A percentile compares a stretch with the other conserved stretches of the same genome.
Evolutionary conservation across 2,888 invertebrate genomes (phyloP).

Genomic region (Phengaris arion): DNA sequence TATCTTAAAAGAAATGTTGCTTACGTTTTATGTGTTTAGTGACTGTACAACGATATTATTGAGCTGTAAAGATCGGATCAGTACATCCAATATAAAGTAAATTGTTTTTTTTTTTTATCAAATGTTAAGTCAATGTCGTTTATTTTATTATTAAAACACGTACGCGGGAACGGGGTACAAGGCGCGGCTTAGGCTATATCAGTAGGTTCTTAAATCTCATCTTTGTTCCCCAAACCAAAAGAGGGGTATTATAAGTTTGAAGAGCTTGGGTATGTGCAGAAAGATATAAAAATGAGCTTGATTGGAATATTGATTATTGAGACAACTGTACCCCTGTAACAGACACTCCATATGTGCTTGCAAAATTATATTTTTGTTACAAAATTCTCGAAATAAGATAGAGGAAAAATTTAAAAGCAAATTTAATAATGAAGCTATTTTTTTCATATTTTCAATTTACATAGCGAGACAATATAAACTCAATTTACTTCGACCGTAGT

Average conservation of each 20-base stretch:
- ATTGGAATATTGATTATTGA: too few relatives aligned
- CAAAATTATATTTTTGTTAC: not conserved
- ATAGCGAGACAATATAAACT: slow-evolving; percentile 22
- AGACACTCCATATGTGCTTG: not conserved
- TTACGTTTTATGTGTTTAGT: not conserved
- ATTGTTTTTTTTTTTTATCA: not conserved
- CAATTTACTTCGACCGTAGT: not conserved
- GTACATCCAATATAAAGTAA: not conserved
- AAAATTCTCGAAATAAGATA: not conserved
- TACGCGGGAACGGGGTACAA: too few relatives aligned
- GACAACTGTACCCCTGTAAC: not conserved
- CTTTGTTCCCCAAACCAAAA: too few relatives aligned
- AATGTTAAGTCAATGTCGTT: not conserved
- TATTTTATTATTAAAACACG: too few relatives aligned
- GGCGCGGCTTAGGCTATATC: too few relatives aligned
- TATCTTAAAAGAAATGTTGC: not conserved
- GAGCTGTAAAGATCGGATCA: not conserved
- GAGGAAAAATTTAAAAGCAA: not conserved
- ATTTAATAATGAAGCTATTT: not conserved
- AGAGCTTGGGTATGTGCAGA: too few relatives aligned
- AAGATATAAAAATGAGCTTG: too few relatives aligned
- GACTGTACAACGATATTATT: not conserved
- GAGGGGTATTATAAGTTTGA: too few relatives aligned
- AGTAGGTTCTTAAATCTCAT: too few relatives aligned
- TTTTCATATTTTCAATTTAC: not conserved